These are phyloP conservation scores for Drosophila affinis DNA, from an alignment of 2,888 invertebrate species.

Conservation along the genomic window DNA sequence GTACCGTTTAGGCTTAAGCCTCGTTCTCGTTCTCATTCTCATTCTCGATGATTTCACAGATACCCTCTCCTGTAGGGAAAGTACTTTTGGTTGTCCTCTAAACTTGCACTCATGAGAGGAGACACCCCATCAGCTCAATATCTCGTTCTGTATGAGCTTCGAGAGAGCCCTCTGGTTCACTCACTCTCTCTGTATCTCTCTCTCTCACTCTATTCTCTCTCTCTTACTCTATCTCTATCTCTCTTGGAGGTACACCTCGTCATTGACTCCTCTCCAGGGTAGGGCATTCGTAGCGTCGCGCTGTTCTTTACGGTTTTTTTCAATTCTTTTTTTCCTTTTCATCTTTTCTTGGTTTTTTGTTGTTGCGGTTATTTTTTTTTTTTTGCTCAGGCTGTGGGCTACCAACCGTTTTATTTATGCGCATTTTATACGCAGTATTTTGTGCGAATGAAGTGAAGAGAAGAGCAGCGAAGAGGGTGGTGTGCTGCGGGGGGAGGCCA, in stretches of 20 bases:
- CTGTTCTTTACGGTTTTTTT: slow-evolving; percentile 7
- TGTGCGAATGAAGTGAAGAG: slow-evolving; percentile 37
- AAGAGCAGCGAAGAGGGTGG: background rate
- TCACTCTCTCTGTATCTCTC: background rate
- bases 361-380: background rate
- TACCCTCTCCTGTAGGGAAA: background rate
- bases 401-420: slow-evolving; percentile 66
- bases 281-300: background rate
- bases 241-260: background rate
- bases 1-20: slow-evolving; percentile 61
- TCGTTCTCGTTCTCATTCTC: slow-evolving; percentile 35
- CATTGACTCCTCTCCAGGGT: background rate
- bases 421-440: slow-evolving; percentile 70
- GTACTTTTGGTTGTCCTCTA: background rate
- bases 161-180: background rate
- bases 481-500: too few species aligned
- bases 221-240: too few species aligned
- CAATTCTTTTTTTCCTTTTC: slow-evolving; percentile 26
- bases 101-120: background rate
- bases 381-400: slow-evolving; percentile 10
- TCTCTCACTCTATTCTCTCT: too few species aligned
- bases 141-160: background rate
- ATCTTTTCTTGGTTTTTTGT: slow-evolving; percentile 9
- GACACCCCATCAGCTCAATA: background rate
- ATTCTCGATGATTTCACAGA: slow-evolving; percentile 9